Base-by-base conservation (phyloP, 2,888 invertebrate species). In the Choreutis nemorana region DNA sequence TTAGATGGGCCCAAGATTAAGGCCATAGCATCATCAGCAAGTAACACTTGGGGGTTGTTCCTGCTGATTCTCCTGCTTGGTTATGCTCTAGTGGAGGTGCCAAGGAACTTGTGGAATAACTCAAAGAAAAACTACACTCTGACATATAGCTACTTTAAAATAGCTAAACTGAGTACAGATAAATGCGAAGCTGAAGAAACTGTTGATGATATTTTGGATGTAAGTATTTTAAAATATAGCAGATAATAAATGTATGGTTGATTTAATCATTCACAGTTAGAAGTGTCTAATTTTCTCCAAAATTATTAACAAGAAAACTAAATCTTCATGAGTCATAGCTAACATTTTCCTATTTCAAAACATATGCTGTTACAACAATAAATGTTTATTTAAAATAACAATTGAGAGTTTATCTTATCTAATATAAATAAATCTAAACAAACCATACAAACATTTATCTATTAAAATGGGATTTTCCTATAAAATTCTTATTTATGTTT, bases 31-130 rank as follows among this genome's bases (percentile, higher is more conserved):
- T 95, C 98, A 3, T 95, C 97, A 9, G 98, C 99, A 2, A 97
- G 97, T 53, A 99, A 99, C 61, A 99, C 99, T 0, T 99, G 99
- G 99, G 99, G 99, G 32, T 78, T 99, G 29, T 96, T 98, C 61
- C 78, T 99, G 15, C 78, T 99, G 26, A 94, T 99, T 26, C 75
- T 99, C 12, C 79, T 99, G 37, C 83, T 99, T 11, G 85, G 92
- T 14, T 97, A 98, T 68, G 97, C 98, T 0, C 81, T 99, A 31
- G 97, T 99, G 0, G 97, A 98, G 73, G 92, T 99, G 2, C 94
- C 92, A 1, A 84, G 97, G 33, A 89, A 87, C 40, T 72, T 97
- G 22, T 99, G 97, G 96, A 89, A 94, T 53, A 87, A 89, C 45
- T 90, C 94, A 2, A 91, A 91, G 58, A 87, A 89, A 35, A 91